phyloP scores from a whole-genome alignment of 2,888 invertebrate species.

The Acleris cristana region DNA sequence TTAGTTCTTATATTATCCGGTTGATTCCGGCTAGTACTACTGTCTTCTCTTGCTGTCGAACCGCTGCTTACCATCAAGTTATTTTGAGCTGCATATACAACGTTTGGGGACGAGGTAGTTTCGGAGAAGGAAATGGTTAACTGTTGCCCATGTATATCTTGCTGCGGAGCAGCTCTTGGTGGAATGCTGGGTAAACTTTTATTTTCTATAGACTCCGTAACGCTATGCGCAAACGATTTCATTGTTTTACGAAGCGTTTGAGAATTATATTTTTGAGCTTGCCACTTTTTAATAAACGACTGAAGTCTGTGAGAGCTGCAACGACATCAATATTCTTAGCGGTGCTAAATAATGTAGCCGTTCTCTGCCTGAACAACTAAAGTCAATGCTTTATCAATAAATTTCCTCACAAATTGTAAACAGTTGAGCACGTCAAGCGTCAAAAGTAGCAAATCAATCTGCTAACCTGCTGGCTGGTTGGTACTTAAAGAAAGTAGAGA shows the following conservation, averaged over 20 bases:
- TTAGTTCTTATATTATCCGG: constrained; percentile 5
- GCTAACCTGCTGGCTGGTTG: no score
- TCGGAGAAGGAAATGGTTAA: not conserved
- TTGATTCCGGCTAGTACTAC: constrained; percentile 18
- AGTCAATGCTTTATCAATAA: no score
- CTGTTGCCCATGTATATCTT: constrained; percentile 15
- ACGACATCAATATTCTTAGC: no score
- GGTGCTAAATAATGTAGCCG: no score
- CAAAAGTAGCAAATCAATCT: no score
- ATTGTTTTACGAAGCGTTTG: constrained; percentile 11
- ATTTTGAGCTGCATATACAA: not conserved
- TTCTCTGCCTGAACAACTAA: no score
- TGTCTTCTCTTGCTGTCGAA: constrained; percentile 19
- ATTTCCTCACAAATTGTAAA: no score
- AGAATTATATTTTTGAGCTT: no score
- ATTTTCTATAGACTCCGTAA: constrained; percentile 58
- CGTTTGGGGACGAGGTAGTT: not conserved
- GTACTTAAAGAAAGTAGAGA: no score
- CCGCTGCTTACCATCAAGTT: constrained; percentile 10
- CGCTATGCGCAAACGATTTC: constrained; percentile 41
- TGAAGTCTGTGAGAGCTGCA: no score
- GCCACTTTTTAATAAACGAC: no score
- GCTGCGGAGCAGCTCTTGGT: constrained; percentile 27
- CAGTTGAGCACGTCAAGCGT: no score
- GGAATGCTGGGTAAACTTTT: constrained; percentile 55